Evolutionary conservation across 2,888 invertebrate genomes (phyloP).

Genomic region (Euzetes globulus): DNA sequence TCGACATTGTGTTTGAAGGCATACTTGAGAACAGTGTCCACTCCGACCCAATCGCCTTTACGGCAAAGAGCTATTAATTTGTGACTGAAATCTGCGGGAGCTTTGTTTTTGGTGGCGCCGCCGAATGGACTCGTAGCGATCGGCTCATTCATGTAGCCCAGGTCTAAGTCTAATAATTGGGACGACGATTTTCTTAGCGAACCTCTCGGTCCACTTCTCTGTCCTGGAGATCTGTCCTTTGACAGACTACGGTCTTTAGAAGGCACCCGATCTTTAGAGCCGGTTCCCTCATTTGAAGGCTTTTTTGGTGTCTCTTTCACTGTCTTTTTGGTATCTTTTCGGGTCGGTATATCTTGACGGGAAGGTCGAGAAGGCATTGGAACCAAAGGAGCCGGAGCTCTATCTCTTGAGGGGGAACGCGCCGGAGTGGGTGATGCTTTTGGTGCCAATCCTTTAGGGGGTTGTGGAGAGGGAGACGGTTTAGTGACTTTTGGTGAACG

Average conservation of each 20-base stretch:
- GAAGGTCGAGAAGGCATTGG: not conserved
- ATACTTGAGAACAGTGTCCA: constrained; percentile 41
- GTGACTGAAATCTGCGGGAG: constrained; percentile 27
- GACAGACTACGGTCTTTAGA: constrained; percentile 5
- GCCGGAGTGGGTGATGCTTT: constrained; percentile 14
- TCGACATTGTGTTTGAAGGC: constrained; percentile 37
- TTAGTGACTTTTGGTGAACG: not conserved
- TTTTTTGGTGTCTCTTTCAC: not conserved
- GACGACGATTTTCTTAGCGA: not conserved
- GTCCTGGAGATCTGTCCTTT: not conserved
- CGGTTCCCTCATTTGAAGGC: not conserved
- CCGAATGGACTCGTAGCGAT: not conserved
- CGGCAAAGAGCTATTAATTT: constrained; percentile 35
- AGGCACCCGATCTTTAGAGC: not conserved
- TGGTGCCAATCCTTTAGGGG: not conserved
- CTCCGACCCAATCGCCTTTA: constrained; percentile 41
- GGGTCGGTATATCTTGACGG: constrained; percentile 28
- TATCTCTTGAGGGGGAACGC: not conserved
- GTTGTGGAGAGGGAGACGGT: not conserved
- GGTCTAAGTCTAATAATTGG: constrained; percentile 20
- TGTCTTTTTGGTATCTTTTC: constrained; percentile 14
- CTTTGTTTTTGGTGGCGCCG: constrained; percentile 16
- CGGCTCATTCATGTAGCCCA: not conserved
- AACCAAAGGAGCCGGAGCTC: not conserved
- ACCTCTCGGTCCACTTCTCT: not conserved